Evolutionary conservation across 2,888 invertebrate genomes (phyloP), one percentile per base, ranked within the genome.

Genomic region (Drosophila mimica): DNA sequence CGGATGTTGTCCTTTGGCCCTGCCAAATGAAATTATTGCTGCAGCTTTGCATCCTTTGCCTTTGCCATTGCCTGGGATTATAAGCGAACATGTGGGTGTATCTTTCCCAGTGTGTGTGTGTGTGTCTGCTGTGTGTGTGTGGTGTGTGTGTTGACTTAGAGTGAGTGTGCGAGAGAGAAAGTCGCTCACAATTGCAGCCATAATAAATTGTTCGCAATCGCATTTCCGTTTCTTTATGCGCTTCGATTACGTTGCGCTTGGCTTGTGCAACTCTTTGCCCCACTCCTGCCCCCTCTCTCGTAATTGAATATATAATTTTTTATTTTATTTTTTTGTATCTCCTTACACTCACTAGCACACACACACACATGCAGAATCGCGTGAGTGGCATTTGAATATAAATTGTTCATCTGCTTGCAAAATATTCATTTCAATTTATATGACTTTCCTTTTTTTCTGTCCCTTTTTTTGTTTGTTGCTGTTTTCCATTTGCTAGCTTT

Each of bases 141-240:
- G n/a, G n/a, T 34, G 30, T 49, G 28, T 54, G 54, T 25, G 25
- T 15, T 25, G 48, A 57, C 15, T 69, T 17, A 30, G 33, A 51
- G 43, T 64, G 54, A 53, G 58, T 69, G 56, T 57, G 48, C 62
- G n/a, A 69, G 52, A 34, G 61, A 48, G 65, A 70, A 49, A 68
- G 59, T 68, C 38, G 40, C 70, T 85, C 71, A 80, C 77, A 79
- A 89, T 84, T 87, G 89, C 79, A 89, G 84, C 90, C 78, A 82
- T 89, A 91, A 91, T 84, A 91, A 88, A 91, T 91, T 89, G 87
- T 73, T 88, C 78, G 83, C 88, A 89, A 89, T 91, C 87, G 83
- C 82, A 86, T 87, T 89, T 88, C 82, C 88, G 85, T 82, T 89
- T 83, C 89, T 88, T 89, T 84, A 82, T 87, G 78, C 85, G 82